Conservation (phyloP, 2,888 invertebrate genomes). For the Ferdinandea cuprea region DNA sequence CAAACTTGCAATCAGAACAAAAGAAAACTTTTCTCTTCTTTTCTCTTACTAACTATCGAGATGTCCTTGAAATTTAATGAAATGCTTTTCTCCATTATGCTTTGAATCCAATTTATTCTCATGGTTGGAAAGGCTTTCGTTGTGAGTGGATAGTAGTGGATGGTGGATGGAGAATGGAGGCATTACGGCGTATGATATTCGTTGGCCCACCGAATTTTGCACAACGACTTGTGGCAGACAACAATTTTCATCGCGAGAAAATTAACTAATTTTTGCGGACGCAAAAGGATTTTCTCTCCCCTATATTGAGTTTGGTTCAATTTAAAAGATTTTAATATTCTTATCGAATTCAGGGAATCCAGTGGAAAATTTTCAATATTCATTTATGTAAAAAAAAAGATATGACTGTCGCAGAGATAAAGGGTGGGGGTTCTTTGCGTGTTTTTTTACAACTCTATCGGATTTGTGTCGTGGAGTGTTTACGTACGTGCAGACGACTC, state of each 20-base stretch:
- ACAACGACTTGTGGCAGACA: constrained; percentile 35
- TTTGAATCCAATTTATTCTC: constrained; percentile 56
- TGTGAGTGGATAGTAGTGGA: too few species aligned
- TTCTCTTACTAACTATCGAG: constrained; percentile 25
- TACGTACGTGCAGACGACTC: too few species aligned
- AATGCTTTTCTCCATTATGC: constrained; percentile 35
- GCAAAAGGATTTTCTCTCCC: constrained; percentile 28
- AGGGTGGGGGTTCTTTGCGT: too few species aligned
- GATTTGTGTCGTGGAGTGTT: too few species aligned
- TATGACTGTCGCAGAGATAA: not conserved
- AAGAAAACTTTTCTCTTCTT: constrained; percentile 3
- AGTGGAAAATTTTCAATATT: constrained; percentile 35
- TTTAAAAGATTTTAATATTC: constrained; percentile 58
- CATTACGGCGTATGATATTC: not conserved
- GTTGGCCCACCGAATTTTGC: constrained; percentile 9
- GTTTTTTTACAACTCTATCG: too few species aligned
- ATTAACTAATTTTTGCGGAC: constrained; percentile 54
- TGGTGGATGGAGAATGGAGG: not conserved
- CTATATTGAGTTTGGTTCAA: not conserved
- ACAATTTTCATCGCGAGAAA: constrained; percentile 38
- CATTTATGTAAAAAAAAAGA: not conserved
- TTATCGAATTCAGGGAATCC: constrained; percentile 20
- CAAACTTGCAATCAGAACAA: constrained; percentile 20
- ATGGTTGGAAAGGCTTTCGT: constrained; percentile 22
- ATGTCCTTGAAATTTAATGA: constrained; percentile 34